Percentiles rank a stretch among this genome's conserved stretches.
These are phyloP conservation scores for Macrochelys suwanniensis DNA, from an alignment of 2,797 vertebrate species.

Conservation along the genomic window DNA sequence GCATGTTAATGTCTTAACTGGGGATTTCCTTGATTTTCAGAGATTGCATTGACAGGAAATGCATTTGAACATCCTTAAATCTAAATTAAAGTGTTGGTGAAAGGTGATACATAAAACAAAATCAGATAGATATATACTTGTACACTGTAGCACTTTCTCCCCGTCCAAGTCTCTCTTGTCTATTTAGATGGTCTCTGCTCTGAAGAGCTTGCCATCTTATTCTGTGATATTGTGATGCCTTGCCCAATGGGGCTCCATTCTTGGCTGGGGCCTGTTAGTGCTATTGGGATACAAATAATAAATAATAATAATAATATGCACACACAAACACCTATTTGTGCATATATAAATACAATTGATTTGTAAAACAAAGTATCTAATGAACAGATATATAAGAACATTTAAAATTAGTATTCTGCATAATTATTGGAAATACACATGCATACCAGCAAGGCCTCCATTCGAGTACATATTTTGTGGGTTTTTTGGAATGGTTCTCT, in stretches of 20 bases:
- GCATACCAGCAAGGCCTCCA: background rate
- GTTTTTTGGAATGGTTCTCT: background rate
- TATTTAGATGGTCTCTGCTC: background rate
- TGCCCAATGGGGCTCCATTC: background rate
- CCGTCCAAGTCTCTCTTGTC: background rate
- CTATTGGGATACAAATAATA: background rate
- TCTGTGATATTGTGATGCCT: accelerated
- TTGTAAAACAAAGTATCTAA: constrained; percentile 28
- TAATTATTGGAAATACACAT: background rate
- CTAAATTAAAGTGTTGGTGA: background rate
- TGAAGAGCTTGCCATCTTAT: background rate
- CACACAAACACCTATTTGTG: background rate
- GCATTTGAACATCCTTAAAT: background rate
- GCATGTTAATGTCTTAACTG: background rate
- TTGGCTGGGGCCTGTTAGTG: background rate
- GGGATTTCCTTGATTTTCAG: background rate
- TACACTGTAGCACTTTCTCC: background rate
- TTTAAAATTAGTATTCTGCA: background rate
- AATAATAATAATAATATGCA: background rate
- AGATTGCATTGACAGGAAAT: background rate
- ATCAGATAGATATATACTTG: background rate
- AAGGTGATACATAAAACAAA: background rate
- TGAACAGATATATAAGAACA: background rate
- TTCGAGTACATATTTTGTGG: background rate
- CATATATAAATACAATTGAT: background rate